Evolutionary conservation across 2,797 vertebrate species (phyloP).

Genomic region (Pyrocephalus nanus): DNA sequence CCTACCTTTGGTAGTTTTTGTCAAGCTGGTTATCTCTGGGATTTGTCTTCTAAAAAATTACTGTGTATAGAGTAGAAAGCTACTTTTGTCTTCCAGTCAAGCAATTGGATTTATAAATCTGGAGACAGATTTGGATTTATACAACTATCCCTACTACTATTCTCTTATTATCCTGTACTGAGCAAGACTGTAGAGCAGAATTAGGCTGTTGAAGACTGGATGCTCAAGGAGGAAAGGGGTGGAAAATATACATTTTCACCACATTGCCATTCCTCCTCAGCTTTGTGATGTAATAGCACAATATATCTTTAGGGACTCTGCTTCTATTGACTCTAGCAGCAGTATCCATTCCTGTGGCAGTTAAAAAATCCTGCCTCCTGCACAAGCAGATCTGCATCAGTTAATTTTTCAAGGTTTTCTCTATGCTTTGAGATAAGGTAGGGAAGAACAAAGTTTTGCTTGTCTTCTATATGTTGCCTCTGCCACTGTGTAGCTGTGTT

Average conservation of each 20-base stretch:
- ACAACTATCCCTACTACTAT: accelerated
- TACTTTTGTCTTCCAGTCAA: neutral
- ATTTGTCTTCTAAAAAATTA: neutral
- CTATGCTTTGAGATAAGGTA: neutral
- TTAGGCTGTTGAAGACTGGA: neutral
- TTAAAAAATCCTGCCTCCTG: neutral
- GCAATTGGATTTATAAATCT: neutral
- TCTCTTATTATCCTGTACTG: neutral
- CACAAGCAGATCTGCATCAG: neutral
- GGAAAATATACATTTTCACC: neutral
- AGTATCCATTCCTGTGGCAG: neutral
- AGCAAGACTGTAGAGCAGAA: neutral
- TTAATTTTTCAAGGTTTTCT: neutral
- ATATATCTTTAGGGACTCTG: neutral
- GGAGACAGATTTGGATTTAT: neutral
- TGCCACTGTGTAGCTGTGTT: neutral
- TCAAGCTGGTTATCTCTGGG: neutral
- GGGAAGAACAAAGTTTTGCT: neutral
- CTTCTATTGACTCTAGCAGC: neutral
- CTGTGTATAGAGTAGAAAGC: neutral
- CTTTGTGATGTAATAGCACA: neutral
- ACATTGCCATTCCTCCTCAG: neutral
- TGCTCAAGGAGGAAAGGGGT: neutral
- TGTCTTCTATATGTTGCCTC: neutral
- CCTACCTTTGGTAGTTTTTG: neutral